Base-by-base conservation (phyloP, 2,113 vertebrate genomes). In the Chaetops frenatus region DNA sequence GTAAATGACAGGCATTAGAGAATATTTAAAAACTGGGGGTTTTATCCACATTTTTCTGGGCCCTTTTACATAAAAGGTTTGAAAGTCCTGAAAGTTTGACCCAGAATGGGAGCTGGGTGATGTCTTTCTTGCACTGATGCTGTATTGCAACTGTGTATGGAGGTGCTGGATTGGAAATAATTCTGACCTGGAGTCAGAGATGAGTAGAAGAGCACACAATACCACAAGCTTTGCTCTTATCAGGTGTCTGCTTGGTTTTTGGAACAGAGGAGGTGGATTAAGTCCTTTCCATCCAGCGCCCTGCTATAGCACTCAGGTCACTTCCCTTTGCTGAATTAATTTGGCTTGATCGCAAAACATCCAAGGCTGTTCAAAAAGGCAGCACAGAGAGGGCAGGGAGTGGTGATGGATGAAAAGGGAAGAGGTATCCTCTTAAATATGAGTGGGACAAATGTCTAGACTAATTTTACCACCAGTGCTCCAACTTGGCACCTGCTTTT, bases 201-300 rank as follows among this genome's bases (percentile, higher is more conserved):
- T 21, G 9, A 21, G 44, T 48, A 23, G 33, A 66, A 61, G 7
- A 61, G 33, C 0, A 0, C 27, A 15, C 15, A 15, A 6, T 6
- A 19, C 19, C 42, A 12, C 35, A 15, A 48, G 20, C 33, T 87
- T 45, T 73, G 66, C 48, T 79, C 16, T 73, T 62, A 5, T 6
- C 0, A 1, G 9, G 9, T 23, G 20, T 42, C 45, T 90, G 31
- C 64, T 60, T 54, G 69, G 20, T 16, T 81, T 36, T n/a, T 1
- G 4, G 42, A 61, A 58, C 3, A 2, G 35, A 35, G 50, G 38
- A 38, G 38, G 38, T 38, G 38, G 38, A 38, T 38, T 38, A 38
- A 38, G 11, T 38, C 38, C 38, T 38, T 38, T 38, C 38, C 38
- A 38, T 38, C 38, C 38, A 38, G 11, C 38, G 9, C 33, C 15